These are phyloP conservation scores for Oscheius sp. DNA, from an alignment of 2,888 invertebrate species.

Conservation along the genomic window DNA sequence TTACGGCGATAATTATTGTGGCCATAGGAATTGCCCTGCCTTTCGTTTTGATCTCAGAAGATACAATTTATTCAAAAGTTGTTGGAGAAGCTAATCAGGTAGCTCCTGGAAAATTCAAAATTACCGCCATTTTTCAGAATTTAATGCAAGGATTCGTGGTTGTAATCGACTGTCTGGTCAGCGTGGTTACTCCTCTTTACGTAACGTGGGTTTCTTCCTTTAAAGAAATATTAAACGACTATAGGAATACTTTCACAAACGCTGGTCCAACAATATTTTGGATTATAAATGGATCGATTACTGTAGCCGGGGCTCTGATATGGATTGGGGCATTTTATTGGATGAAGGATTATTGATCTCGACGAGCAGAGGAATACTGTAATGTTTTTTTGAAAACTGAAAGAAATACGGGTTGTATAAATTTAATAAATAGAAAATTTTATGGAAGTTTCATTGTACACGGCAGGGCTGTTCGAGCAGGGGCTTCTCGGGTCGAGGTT, in stretches of 20 bases:
- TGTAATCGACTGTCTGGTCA: not conserved
- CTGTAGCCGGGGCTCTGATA: not conserved
- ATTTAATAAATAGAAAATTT: no score
- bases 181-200: not conserved
- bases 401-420: no score
- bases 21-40: slow-evolving; percentile 7
- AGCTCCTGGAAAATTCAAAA: not conserved
- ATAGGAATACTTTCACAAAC: not conserved
- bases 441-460: no score
- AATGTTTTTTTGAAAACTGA: no score
- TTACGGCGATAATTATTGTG: not conserved
- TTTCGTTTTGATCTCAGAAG: not conserved
- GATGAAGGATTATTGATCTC: slow-evolving; percentile 15
- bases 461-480: no score
- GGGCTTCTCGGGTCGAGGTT: no score
- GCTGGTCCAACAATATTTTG: slow-evolving; percentile 2
- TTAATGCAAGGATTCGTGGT: slow-evolving; percentile 11
- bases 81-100: slow-evolving; percentile 22
- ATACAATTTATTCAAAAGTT: slow-evolving; percentile 14
- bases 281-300: not conserved
- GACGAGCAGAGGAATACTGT: not conserved
- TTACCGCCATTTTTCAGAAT: not conserved
- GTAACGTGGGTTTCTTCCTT: not conserved
- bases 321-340: not conserved
- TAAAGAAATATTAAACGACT: not conserved